Percentiles rank a stretch among this genome's conserved stretches.
phyloP scores from a whole-genome alignment of 2,888 invertebrate species.

The Netelia fuscicornis region DNA sequence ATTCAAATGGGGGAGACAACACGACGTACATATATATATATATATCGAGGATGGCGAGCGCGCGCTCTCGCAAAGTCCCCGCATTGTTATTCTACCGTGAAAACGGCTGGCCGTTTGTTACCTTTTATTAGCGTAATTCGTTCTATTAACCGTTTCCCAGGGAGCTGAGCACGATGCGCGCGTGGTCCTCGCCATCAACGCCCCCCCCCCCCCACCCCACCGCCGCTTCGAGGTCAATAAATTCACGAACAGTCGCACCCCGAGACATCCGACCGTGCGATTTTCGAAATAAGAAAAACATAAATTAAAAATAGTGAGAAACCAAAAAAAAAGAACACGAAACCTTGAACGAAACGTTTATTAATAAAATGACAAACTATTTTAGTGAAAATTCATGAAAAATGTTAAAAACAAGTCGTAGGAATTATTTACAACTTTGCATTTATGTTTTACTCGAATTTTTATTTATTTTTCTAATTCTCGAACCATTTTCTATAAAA shows the following conservation, averaged over 20 bases:
- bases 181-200: constrained; percentile 46
- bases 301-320: background rate
- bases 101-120: constrained; percentile 82
- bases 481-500: no score
- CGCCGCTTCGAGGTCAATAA: constrained; percentile 35
- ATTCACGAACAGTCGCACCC: constrained; percentile 19
- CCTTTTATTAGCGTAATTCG: constrained; percentile 82
- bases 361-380: no score
- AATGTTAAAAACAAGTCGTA: no score
- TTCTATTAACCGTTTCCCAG: constrained; percentile 81
- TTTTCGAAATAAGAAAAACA: background rate
- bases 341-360: no score
- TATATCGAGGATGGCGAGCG: constrained; percentile 50
- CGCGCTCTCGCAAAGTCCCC: constrained; percentile 70
- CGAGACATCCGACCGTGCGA: background rate
- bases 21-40: constrained; percentile 28
- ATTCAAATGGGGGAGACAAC: constrained; percentile 62
- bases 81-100: constrained; percentile 84
- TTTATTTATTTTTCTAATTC: no score
- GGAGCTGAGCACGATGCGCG: constrained; percentile 13
- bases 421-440: no score
- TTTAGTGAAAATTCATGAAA: no score
- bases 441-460: no score
- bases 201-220: constrained; percentile 22
- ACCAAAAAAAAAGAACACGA: background rate